Evolutionary conservation across 2,113 vertebrate genomes (phyloP), one percentile per base, ranked within the genome.

Genomic region (Bombycilla garrulus): DNA sequence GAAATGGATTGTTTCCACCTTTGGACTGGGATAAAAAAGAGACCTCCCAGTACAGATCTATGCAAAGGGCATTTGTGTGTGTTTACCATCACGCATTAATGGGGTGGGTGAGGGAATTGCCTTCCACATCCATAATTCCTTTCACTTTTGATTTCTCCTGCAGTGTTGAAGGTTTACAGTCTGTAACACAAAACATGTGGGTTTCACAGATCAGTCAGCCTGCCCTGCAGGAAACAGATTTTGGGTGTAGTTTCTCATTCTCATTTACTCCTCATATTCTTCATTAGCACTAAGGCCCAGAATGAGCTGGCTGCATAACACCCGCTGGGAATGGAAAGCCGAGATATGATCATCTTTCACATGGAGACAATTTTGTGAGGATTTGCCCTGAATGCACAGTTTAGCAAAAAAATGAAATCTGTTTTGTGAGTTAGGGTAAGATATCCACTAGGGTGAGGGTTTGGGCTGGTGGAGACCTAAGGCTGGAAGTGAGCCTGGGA

Each of bases 141-240:
- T 96, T 92, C 80, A 67, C 80, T 93, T 92, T 64, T 86, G 76
- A 66, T 93, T 96, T 35, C 25, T 77, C 45, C 47, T 23, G 22
- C 54, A 12, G 60, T 9, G 26, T 28, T 77, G 78, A 51, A 45
- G 47, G 56, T 61, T 86, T 62, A 33, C 65, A 67, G 31, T n/a
- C 66, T 83, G 48, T 82, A 81, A 73, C 62, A 45, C 44, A 73
- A 51, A 22, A 12, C 2, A 16, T 35, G 40, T 72, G 65, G 48
- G 48, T 94, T 91, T 79, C 87, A 40, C 70, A 82, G 81, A 82
- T 90, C 76, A 60, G 48, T 54, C 51, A 21, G 2, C 56, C 79
- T 88, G 40, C 64, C 82, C 60, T 45, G 57, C 38, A 90, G 92
- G 64, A 94, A 86, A 67, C 24, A 50, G 54, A 40, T 67, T 86